Evolutionary conservation across 1,140 invertebrate genomes (phyloP).

Genomic region (Ruditapes philippinarum): DNA sequence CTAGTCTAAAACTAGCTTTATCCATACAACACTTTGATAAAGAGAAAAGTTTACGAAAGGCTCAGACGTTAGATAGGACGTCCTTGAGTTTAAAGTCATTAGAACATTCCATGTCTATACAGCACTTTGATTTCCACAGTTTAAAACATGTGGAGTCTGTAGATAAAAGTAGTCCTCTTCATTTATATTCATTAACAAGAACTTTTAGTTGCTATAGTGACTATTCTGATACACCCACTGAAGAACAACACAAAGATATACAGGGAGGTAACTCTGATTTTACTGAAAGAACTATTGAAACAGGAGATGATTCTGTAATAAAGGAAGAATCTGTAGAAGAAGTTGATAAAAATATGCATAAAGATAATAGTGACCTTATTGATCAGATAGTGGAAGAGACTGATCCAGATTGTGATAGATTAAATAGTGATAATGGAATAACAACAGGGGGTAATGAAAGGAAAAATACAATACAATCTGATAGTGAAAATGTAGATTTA

Average conservation of each 20-base stretch:
- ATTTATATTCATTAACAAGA: constrained; percentile 68
- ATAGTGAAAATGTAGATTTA: neutral
- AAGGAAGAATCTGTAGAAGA: neutral
- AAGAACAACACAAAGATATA: neutral
- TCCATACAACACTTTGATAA: constrained; percentile 75
- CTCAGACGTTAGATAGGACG: constrained; percentile 45
- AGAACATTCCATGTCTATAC: constrained; percentile 49
- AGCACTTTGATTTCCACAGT: constrained; percentile 52
- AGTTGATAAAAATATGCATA: neutral
- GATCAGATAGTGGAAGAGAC: neutral
- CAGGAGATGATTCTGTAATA: too few relatives aligned
- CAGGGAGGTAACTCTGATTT: neutral
- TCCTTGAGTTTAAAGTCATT: neutral
- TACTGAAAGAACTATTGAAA: neutral
- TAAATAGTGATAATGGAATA: neutral
- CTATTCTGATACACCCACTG: constrained; percentile 23
- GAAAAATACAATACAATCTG: neutral
- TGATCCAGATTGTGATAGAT: too few relatives aligned
- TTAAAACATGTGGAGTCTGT: constrained; percentile 65
- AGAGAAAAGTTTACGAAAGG: constrained; percentile 13
- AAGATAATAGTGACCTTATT: neutral
- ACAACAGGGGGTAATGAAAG: neutral
- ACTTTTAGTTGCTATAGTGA: constrained; percentile 45
- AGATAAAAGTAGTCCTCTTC: constrained; percentile 71
- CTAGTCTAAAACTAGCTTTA: constrained; percentile 50